Evolutionary conservation across 2,888 invertebrate species (phyloP).

Genomic region (Diplolepis rosae): DNA sequence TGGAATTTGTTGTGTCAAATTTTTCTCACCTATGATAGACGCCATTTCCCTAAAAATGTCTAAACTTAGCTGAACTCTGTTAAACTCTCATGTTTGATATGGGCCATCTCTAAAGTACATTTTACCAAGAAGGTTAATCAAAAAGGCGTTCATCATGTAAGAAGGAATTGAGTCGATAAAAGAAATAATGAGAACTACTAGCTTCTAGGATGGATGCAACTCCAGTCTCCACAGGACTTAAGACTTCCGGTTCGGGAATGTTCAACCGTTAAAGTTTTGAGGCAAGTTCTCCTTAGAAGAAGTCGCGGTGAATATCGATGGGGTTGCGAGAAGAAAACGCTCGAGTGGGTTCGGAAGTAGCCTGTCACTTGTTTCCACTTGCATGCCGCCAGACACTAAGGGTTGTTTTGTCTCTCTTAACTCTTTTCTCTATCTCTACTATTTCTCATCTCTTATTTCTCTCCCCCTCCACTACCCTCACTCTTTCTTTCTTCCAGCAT

Average conservation of each 20-base stretch:
- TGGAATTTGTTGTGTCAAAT: conserved; percentile 1
- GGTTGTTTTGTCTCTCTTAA: conserved; percentile 30
- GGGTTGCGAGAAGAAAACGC: conserved; percentile 42
- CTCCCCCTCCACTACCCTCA: conserved; percentile 25
- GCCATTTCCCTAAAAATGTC: neutral
- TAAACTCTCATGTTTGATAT: conserved; percentile 1
- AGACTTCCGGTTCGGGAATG: conserved; percentile 42
- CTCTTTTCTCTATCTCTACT: conserved; percentile 42
- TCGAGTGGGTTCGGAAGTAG: conserved; percentile 54
- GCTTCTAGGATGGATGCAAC: conserved; percentile 24
- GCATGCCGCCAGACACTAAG: conserved; percentile 56
- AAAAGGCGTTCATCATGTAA: conserved; percentile 14
- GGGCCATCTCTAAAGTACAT: neutral
- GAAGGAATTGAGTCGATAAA: conserved; percentile 19
- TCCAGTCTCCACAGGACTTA: conserved; percentile 39
- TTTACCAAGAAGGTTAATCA: conserved; percentile 14
- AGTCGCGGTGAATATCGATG: conserved; percentile 26
- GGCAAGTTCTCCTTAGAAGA: conserved; percentile 31
- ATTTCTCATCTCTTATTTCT: conserved; percentile 39
- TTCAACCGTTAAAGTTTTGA: conserved; percentile 50
- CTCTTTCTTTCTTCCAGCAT: neutral
- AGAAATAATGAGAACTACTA: conserved; percentile 26
- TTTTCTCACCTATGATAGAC: neutral
- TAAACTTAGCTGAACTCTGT: neutral
- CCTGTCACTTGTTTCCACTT: conserved; percentile 61